Conservation (phyloP, 1,140 invertebrate genomes). For the Calliopsis andreniformis region DNA sequence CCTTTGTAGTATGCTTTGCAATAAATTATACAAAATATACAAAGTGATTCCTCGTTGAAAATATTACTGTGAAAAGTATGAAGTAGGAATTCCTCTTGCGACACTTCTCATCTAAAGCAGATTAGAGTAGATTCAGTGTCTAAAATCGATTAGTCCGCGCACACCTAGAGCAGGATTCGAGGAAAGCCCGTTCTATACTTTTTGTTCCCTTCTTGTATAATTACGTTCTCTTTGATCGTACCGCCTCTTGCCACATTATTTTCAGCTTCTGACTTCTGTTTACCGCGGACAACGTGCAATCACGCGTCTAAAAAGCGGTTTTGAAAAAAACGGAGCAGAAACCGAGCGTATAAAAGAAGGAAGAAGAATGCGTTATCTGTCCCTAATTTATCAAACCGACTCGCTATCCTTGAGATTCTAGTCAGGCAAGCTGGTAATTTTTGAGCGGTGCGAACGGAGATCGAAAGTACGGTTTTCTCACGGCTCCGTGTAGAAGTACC, state of each 20-base stretch:
- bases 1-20: too few relatives aligned
- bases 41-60: neutral
- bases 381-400: slow-evolving; percentile 7
- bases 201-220: too few relatives aligned
- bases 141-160: too few relatives aligned
- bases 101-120: too few relatives aligned
- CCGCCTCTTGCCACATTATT: too few relatives aligned
- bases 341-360: neutral
- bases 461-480: slow-evolving; percentile 24
- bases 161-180: too few relatives aligned
- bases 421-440: slow-evolving; percentile 1
- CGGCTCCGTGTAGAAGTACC: neutral
- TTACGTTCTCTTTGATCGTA: too few relatives aligned
- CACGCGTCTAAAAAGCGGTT: neutral
- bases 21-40: neutral
- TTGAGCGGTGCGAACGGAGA: slow-evolving; percentile 13
- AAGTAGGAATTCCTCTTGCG: neutral
- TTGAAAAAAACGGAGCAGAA: too few relatives aligned
- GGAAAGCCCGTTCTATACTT: too few relatives aligned
- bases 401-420: slow-evolving; percentile 24
- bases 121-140: too few relatives aligned
- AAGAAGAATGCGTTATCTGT: slow-evolving; percentile 22
- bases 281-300: neutral
- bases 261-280: too few relatives aligned
- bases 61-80: too few relatives aligned